These are phyloP conservation scores for Gallinago undulata DNA, from an alignment of 2,113 vertebrate species.

Conservation along the genomic window DNA sequence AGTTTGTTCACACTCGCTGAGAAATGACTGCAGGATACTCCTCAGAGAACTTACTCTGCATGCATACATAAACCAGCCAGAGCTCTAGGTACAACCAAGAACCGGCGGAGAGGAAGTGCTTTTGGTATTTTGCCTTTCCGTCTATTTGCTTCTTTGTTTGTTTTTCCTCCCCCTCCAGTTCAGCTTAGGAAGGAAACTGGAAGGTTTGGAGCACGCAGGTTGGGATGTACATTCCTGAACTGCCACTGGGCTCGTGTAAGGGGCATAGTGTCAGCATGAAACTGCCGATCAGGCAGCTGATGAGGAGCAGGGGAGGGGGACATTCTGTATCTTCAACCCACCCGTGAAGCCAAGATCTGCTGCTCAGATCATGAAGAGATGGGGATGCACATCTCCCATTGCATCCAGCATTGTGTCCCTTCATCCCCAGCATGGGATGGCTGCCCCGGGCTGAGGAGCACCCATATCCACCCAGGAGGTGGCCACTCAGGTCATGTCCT, in stretches of 20 bases:
- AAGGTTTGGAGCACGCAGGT: neutral
- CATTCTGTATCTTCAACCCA: neutral
- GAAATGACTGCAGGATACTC: conserved; percentile 73
- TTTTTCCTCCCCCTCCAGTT: neutral
- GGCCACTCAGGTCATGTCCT: neutral
- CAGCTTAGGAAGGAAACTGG: neutral
- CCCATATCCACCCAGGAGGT: neutral
- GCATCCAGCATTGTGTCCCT: neutral
- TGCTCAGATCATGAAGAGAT: neutral
- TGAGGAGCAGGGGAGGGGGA: neutral
- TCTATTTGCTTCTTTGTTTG: conserved; percentile 2
- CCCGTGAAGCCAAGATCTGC: neutral
- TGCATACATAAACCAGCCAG: conserved; percentile 59
- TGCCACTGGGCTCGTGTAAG: neutral
- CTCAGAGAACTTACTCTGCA: conserved; percentile 67
- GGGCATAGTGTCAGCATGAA: accelerated
- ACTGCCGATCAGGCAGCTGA: accelerated
- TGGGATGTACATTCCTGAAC: neutral
- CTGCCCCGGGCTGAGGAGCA: neutral
- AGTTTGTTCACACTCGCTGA: conserved; percentile 74
- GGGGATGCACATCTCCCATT: accelerated
- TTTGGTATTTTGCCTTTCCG: neutral
- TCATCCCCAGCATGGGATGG: neutral
- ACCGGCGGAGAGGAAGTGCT: neutral
- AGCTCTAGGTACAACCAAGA: conserved; percentile 50